Base-by-base conservation (phyloP, 2,113 vertebrate genomes). In the Fulica atra region DNA sequence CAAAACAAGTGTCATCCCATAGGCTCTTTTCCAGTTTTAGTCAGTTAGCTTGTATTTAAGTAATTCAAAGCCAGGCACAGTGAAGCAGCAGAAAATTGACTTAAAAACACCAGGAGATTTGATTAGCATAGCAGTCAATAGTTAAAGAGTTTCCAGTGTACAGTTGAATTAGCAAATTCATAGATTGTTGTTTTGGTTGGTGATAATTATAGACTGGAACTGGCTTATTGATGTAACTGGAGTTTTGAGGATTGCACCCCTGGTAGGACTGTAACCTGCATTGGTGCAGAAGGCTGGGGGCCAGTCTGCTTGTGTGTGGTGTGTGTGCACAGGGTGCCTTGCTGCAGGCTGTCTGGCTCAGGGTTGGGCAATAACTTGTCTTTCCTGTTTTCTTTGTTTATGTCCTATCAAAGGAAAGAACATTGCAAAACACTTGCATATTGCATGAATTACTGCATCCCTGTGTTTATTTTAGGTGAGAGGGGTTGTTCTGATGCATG, bases 371-470 rank as follows among this genome's bases (percentile, higher is more conserved):
- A 46, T 91, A 91, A 70, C 3, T 12, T 0, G 0, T 65, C 64
- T 78, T 94, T 84, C 73, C 81, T 89, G 54, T 89, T 95, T 90
- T 68, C 65, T 93, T 78, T 84, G 23, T 87, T 81, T 91, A n/a
- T 82, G 51, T 42, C 26, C 23, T 71, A 3, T 84, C 72, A 88
- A 69, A 94, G 71, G 72, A 73, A 66, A 74, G 64, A 68, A 78
- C 42, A 21, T 79, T 94, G 60, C 86, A 90, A 71, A 90, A 68
- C 61, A 44, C n/a, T 90, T 90, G 56, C 25, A 36, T 71, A 23
- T 88, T 95, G 81, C 78, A 69, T 61, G 19, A 83, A 35, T 93
- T 94, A 36, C 60, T 91, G 60, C 53, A 92, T 84, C 31, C 26
- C 5, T 85, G 65, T 72, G 5, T 63, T 70, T 87, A 17, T 78